A percentile compares a stretch with the other conserved stretches of the same genome.
phyloP scores from a whole-genome alignment of 2,797 vertebrate species.

The Gallirallus australis region DNA sequence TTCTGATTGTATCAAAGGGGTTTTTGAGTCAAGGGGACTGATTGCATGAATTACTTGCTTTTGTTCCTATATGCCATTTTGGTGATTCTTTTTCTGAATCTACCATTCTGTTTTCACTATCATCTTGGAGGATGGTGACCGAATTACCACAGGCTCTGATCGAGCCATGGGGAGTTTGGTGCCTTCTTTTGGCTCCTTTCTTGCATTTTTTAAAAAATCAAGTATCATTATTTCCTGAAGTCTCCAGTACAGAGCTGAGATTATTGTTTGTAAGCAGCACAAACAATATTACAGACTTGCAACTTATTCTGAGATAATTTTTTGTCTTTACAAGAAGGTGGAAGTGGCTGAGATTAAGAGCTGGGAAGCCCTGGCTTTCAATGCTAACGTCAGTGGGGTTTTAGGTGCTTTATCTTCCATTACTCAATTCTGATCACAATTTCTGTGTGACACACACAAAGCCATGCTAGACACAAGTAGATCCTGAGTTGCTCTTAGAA shows the following conservation, averaged over 20 bases:
- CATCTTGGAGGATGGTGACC: neutral
- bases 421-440: neutral
- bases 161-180: neutral
- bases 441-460: neutral
- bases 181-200: neutral
- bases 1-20: slow-evolving; percentile 3
- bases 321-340: neutral
- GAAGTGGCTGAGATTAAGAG: neutral
- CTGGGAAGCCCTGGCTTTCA: neutral
- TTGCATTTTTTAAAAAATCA: neutral
- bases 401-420: neutral
- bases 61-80: neutral
- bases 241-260: neutral
- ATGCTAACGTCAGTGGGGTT: neutral
- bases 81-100: neutral
- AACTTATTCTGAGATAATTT: neutral
- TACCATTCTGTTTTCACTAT: neutral
- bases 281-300: neutral
- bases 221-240: neutral
- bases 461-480: neutral
- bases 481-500: neutral
- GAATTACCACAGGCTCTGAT: neutral
- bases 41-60: neutral
- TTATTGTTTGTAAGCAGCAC: neutral
- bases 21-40: neutral